Conservation (phyloP, 2,888 invertebrate genomes). For the Cecidostiba fungosa region DNA sequence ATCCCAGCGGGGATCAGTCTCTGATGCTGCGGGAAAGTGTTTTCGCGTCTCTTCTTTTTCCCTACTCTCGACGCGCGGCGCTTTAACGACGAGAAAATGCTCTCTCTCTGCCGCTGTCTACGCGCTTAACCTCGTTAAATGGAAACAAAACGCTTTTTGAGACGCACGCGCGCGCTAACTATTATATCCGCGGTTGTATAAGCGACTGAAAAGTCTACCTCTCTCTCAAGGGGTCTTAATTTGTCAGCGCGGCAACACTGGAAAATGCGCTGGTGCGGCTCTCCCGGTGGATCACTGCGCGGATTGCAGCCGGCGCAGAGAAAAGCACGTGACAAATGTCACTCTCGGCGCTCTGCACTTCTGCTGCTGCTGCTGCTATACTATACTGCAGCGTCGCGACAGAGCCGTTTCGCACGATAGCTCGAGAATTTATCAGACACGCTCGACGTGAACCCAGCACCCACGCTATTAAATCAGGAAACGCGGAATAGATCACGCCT, state of each 20-base stretch:
- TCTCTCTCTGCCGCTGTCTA: neutral
- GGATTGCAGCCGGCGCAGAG: neutral
- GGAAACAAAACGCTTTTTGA: neutral
- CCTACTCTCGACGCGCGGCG: neutral
- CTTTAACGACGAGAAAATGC: neutral
- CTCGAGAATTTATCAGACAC: conserved; percentile 22
- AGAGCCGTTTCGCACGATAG: conserved; percentile 20
- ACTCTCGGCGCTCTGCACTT: neutral
- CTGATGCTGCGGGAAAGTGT: neutral
- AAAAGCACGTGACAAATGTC: conserved; percentile 35
- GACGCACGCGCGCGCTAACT: neutral
- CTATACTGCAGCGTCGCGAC: neutral
- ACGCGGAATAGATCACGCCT: conserved; percentile 10
- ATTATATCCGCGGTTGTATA: neutral
- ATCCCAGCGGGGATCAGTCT: conserved; percentile 7
- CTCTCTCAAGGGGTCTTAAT: neutral
- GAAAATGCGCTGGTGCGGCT: neutral
- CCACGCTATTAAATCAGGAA: conserved; percentile 13
- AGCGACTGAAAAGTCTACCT: neutral
- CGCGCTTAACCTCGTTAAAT: conserved; percentile 1
- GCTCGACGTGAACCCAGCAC: neutral
- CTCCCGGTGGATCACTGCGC: no score
- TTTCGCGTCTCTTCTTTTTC: neutral
- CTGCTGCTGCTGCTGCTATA: no score
- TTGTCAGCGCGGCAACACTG: neutral